phyloP scores from a whole-genome alignment of 2,113 vertebrate genomes.

The Passer montanus region DNA sequence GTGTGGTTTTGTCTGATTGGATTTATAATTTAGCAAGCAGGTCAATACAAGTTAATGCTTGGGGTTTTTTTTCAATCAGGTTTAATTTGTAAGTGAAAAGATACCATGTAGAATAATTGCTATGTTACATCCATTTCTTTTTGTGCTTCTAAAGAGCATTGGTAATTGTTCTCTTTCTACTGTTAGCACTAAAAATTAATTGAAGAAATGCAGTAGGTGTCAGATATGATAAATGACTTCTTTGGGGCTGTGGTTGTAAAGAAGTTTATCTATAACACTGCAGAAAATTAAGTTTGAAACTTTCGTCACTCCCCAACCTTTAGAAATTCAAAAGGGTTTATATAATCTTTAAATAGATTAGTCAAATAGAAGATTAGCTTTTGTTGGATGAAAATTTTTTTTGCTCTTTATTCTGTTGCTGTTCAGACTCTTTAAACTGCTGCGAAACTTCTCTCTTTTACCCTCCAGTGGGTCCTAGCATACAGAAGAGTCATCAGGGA shows the following conservation, averaged over 20 bases:
- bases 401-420: neutral
- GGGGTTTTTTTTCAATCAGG: neutral
- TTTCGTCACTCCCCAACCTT: neutral
- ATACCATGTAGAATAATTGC: neutral
- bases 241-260: neutral
- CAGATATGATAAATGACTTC: neutral
- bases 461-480: neutral
- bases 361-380: neutral
- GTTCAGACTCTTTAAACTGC: neutral
- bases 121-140: neutral
- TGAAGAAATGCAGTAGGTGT: neutral
- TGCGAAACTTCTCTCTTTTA: neutral
- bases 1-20: neutral
- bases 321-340: neutral
- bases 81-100: neutral
- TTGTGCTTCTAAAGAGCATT: neutral
- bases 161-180: neutral
- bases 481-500: neutral
- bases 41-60: neutral
- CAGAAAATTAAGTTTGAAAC: neutral
- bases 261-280: neutral
- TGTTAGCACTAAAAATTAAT: neutral
- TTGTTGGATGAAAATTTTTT: neutral
- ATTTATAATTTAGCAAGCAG: neutral
- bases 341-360: neutral